phyloP scores from a whole-genome alignment of 1,140 invertebrate genomes.

The Drosophila mayri region DNA sequence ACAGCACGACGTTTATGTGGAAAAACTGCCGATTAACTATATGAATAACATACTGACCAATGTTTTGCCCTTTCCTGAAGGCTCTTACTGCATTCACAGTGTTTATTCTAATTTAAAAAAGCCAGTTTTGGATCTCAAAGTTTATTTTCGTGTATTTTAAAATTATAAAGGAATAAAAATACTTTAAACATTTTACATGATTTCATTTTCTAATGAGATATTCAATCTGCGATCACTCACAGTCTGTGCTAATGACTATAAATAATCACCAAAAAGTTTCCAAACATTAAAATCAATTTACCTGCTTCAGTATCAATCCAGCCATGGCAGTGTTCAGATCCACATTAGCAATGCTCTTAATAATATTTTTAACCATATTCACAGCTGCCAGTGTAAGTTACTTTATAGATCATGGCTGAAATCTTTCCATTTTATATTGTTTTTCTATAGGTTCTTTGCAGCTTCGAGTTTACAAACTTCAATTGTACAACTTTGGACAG shows the following conservation, averaged over 20 bases:
- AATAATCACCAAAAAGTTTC: neutral
- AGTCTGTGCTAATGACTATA: neutral
- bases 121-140: neutral
- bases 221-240: neutral
- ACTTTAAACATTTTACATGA: no score
- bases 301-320: neutral
- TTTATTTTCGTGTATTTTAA: neutral
- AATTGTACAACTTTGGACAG: slow-evolving; percentile 8
- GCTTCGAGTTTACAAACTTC: slow-evolving; percentile 19
- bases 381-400: neutral
- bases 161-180: no score
- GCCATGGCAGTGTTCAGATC: neutral
- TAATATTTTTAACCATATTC: slow-evolving; percentile 1
- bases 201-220: no score
- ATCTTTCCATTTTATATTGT: no score
- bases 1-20: slow-evolving; percentile 7
- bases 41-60: neutral
- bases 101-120: slow-evolving; percentile 2
- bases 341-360: neutral
- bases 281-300: neutral
- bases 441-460: neutral
- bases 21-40: slow-evolving; percentile 2
- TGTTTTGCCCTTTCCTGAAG: neutral
- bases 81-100: neutral
- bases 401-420: neutral